A percentile compares a stretch with the other conserved stretches of the same genome.
Conservation (phyloP, 2,888 invertebrate genomes). For the Punctoribates punctum region DNA sequence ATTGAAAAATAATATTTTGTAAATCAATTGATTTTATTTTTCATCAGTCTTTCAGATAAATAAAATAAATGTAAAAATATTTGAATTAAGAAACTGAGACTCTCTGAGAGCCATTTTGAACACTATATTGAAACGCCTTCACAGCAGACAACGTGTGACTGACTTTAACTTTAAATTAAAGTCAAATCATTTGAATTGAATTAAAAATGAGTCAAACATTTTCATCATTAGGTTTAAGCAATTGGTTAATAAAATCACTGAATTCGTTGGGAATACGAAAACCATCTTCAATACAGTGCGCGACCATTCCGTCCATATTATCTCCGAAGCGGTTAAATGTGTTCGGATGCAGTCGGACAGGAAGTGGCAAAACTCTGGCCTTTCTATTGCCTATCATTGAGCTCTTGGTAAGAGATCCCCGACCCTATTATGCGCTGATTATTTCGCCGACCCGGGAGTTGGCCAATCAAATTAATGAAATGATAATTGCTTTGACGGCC, state of each 20-base stretch:
- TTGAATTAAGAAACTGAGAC: no score
- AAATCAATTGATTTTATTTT: no score
- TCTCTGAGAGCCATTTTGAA: no score
- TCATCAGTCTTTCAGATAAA: no score
- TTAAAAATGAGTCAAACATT: slow-evolving; percentile 11
- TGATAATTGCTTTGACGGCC: slow-evolving; percentile 38
- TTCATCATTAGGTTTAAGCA: slow-evolving; percentile 41
- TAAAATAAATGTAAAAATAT: no score
- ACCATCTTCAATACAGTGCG: slow-evolving; percentile 41
- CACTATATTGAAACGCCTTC: no score
- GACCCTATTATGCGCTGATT: slow-evolving; percentile 89
- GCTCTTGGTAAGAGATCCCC: slow-evolving; percentile 85
- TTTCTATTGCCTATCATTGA: slow-evolving; percentile 93
- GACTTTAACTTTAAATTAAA: not conserved
- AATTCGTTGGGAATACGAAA: slow-evolving; percentile 38
- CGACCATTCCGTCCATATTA: slow-evolving; percentile 40
- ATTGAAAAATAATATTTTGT: no score
- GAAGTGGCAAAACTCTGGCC: slow-evolving; percentile 96
- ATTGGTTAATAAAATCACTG: slow-evolving; percentile 43
- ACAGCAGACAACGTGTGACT: no score
- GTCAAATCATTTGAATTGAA: not conserved
- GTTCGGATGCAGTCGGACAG: slow-evolving; percentile 94
- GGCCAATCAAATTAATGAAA: slow-evolving; percentile 67
- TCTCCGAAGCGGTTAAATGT: slow-evolving; percentile 68
- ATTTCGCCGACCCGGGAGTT: slow-evolving; percentile 92